These are phyloP conservation scores for Scaptomyza graminum DNA, from an alignment of 1,140 invertebrate genomes.

Conservation along the genomic window DNA sequence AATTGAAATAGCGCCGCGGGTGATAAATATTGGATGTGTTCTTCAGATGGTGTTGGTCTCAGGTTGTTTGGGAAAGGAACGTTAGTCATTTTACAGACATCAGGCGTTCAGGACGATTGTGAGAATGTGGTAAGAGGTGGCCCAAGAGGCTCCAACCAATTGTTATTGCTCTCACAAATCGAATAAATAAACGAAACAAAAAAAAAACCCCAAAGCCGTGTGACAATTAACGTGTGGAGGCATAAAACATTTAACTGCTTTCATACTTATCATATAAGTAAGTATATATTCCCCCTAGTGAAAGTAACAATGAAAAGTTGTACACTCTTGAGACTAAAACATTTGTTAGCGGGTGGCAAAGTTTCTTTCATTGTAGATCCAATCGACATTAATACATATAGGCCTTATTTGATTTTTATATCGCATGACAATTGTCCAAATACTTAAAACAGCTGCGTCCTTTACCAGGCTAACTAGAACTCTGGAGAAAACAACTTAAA, in stretches of 20 bases:
- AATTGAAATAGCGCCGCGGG: no score
- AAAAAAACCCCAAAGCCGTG: conserved; percentile 28
- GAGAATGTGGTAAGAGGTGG: not conserved
- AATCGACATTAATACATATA: not conserved
- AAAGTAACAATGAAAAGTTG: conserved; percentile 9
- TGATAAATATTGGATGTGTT: no score
- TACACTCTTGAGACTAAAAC: not conserved
- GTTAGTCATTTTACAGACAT: not conserved
- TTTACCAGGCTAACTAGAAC: not conserved
- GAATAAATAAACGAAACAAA: not conserved
- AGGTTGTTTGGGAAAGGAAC: not conserved
- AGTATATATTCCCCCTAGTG: no score
- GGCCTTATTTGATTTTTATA: not conserved
- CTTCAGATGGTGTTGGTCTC: not conserved
- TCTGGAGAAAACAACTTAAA: not conserved
- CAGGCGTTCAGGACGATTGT: not conserved
- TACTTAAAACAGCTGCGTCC: not conserved
- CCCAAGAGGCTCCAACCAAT: not conserved
- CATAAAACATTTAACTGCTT: conserved; percentile 61
- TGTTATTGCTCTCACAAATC: conserved; percentile 12
- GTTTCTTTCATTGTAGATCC: not conserved
- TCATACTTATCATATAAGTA: not conserved
- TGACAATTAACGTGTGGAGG: conserved; percentile 60
- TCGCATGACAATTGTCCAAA: not conserved
- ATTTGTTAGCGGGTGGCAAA: not conserved